Base-by-base conservation (phyloP, 2,888 invertebrate species). In the Syrphus vitripennis region DNA sequence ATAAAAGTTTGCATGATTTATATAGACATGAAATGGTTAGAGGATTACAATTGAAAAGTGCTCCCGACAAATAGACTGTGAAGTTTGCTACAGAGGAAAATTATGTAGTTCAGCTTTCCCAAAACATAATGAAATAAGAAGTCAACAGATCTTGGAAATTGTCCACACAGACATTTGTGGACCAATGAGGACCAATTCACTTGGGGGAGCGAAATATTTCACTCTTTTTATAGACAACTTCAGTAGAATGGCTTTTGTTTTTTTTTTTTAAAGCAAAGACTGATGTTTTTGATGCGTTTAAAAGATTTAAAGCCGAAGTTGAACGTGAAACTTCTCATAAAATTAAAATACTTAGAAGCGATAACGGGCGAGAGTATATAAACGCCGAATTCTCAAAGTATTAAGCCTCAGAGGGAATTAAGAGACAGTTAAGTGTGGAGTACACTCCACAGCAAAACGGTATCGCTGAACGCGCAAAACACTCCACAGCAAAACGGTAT, bases 311-410 rank as follows among this genome's bases (percentile, higher is more conserved):
- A 14, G 48, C 72, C 14, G 72, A 61, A 19, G 59, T 61, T 48
- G 61, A 72, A 45, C 72, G 59, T 31, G 61, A 72, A 48, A 72
- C 72, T 37, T 61, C 48, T 16, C 48, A 34, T 14, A 61, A 61
- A 61, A 74, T 74, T 7, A 72, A 72, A 45, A 26, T 37, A 3
- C 45, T 71, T 42, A 71, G 42, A 19, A 71, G 45, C 14, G 71
- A 70, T n/a, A n/a, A n/a, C n/a, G n/a, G n/a, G n/a, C n/a, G n/a
- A n/a, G n/a, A n/a, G n/a, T n/a, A n/a, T n/a, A 5, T 21, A 24
- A 19, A 53, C n/a, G 10, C 40, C 53, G n/a, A 31, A 50, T 67
- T 45, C 10, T 69, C 12, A n/a, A 57, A 29, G 31, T 31, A 31
- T 31, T 57, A 16, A 3, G 26, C 48, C 10, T 21, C 2, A 24